A percentile compares a stretch with the other conserved stretches of the same genome.
These are phyloP conservation scores for Andrena bicolor DNA, from an alignment of 2,888 invertebrate species.

Conservation along the genomic window DNA sequence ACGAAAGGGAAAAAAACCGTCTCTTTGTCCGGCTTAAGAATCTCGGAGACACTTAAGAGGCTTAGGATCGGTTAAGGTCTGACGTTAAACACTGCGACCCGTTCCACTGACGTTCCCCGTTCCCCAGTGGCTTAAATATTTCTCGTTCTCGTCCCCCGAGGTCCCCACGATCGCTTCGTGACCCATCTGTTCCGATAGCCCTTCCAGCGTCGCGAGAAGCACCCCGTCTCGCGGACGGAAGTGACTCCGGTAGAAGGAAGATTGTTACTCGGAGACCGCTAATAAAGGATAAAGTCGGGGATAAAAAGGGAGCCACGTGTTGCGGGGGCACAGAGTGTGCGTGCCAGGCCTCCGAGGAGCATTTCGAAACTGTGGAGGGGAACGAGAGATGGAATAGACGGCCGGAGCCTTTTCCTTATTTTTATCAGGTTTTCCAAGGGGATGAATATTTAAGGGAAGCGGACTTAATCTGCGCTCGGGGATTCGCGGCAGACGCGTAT, in stretches of 20 bases:
- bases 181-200: neutral
- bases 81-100: constrained; percentile 70
- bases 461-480: constrained; percentile 88
- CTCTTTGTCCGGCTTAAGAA: constrained; percentile 83
- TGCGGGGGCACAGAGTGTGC: constrained; percentile 53
- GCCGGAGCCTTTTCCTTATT: constrained; percentile 83
- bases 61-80: constrained; percentile 78
- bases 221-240: neutral
- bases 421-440: constrained; percentile 86
- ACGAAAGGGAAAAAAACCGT: constrained; percentile 73
- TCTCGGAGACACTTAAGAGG: constrained; percentile 82
- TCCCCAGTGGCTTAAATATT: constrained; percentile 26
- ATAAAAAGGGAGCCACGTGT: constrained; percentile 68
- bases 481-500: constrained; percentile 83
- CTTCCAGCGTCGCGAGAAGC: neutral
- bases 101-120: constrained; percentile 44
- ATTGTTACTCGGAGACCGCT: constrained; percentile 36
- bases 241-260: neutral
- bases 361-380: constrained; percentile 40
- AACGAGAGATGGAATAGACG: constrained; percentile 61
- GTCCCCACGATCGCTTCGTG: neutral
- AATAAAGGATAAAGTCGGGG: constrained; percentile 54
- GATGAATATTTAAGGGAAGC: constrained; percentile 88
- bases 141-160: neutral
- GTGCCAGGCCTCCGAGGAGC: constrained; percentile 47